Conservation (phyloP, 2,888 invertebrate species). For the Philonicus albiceps region DNA sequence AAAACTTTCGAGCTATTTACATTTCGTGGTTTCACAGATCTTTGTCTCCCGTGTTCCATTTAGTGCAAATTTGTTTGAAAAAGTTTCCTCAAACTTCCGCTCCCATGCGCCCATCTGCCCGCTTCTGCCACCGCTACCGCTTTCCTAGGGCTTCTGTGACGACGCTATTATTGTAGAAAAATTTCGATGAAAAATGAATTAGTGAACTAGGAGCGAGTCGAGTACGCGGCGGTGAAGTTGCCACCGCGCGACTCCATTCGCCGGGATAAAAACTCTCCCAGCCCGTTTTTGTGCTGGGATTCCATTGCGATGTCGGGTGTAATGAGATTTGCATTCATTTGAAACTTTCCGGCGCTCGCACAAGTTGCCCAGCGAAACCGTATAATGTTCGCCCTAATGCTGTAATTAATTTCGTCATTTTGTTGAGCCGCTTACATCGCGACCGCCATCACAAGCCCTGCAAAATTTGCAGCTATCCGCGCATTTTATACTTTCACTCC, state of each 20-base stretch:
- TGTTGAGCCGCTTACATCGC: background rate
- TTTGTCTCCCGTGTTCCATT: conserved; percentile 35
- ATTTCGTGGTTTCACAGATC: conserved; percentile 33
- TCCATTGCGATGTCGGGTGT: conserved; percentile 10
- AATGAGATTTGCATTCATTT: conserved; percentile 38
- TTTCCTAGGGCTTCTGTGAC: background rate
- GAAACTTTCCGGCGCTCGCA: background rate
- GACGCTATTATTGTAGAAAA: conserved; percentile 24
- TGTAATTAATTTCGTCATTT: conserved; percentile 30
- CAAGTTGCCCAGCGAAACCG: background rate
- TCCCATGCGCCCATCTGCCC: background rate
- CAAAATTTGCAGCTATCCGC: background rate
- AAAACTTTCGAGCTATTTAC: conserved; percentile 35
- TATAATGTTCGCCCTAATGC: conserved; percentile 12
- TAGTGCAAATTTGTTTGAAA: conserved; percentile 33
- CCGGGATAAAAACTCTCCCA: background rate
- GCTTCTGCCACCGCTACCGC: background rate
- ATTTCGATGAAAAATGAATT: conserved; percentile 35
- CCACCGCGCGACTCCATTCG: conserved; percentile 4
- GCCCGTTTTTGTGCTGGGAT: conserved; percentile 11
- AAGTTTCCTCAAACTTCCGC: conserved; percentile 5
- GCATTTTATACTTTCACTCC: background rate
- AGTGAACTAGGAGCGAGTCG: background rate
- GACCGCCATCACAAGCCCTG: background rate
- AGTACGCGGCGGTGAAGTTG: background rate